phyloP scores from a whole-genome alignment of 2,888 invertebrate species.

The Muscina levida region DNA sequence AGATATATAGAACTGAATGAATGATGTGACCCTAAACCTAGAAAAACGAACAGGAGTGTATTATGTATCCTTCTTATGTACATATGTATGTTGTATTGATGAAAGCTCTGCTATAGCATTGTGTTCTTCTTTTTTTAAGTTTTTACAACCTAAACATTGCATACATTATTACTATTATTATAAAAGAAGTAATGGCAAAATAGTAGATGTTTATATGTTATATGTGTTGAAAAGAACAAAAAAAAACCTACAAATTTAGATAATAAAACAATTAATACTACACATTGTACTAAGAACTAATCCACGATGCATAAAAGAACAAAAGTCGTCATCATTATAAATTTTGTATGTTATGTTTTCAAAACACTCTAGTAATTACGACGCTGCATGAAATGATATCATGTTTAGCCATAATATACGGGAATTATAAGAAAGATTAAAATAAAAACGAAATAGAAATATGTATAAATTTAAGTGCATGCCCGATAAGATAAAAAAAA shows the following conservation, averaged over 20 bases:
- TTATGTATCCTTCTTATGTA: no score
- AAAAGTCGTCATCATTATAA: neutral
- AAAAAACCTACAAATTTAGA: constrained; percentile 22
- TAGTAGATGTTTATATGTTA: constrained; percentile 61
- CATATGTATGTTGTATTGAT: no score
- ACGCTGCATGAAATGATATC: neutral
- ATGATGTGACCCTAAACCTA: neutral
- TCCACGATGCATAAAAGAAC: neutral
- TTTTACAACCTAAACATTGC: neutral
- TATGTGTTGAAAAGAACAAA: constrained; percentile 55
- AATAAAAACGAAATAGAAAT: no score
- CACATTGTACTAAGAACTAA: constrained; percentile 16
- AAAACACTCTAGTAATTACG: neutral
- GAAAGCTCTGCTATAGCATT: no score
- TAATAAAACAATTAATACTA: constrained; percentile 33
- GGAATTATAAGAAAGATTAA: no score
- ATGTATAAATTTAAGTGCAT: no score
- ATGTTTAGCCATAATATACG: no score
- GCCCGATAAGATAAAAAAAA: no score
- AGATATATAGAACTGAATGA: constrained; percentile 1
- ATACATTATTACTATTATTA: constrained; percentile 50
- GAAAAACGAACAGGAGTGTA: neutral
- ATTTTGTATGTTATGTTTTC: constrained; percentile 24
- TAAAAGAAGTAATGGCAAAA: constrained; percentile 33
- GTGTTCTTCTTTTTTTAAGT: neutral